Conservation (phyloP, 1,140 invertebrate genomes). For the Drosophila ogumai region DNA sequence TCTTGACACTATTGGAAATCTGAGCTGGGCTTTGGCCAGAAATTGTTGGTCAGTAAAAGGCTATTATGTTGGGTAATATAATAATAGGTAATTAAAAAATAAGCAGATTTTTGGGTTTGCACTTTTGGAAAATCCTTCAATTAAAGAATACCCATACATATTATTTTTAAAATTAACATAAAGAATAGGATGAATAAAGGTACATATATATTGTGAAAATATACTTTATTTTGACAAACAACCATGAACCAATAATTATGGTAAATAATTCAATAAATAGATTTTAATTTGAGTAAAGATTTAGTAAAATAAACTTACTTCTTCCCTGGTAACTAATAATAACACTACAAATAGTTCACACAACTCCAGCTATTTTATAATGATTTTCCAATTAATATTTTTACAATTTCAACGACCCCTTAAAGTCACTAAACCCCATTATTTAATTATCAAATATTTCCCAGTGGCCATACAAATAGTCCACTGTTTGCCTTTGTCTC, state of each 20-base stretch:
- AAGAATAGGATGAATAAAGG: background rate
- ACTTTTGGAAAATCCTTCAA: background rate
- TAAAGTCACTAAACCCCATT: constrained; percentile 12
- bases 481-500: constrained; percentile 4
- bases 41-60: background rate
- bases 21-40: background rate
- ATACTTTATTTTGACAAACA: too few relatives aligned
- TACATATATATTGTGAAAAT: too few relatives aligned
- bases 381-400: background rate
- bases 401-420: constrained; percentile 2
- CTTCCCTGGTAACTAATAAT: background rate
- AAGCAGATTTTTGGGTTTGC: background rate
- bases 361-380: background rate
- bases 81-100: background rate
- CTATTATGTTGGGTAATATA: background rate
- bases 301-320: background rate
- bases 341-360: background rate
- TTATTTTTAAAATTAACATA: background rate
- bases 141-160: background rate
- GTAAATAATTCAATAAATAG: too few relatives aligned
- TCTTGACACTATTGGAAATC: constrained; percentile 19
- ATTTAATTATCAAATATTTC: constrained; percentile 34
- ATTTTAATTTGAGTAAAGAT: too few relatives aligned
- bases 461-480: background rate
- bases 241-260: too few relatives aligned